Evolutionary conservation across 2,113 vertebrate genomes (phyloP).

Genomic region (Ochotona curzoniae): DNA sequence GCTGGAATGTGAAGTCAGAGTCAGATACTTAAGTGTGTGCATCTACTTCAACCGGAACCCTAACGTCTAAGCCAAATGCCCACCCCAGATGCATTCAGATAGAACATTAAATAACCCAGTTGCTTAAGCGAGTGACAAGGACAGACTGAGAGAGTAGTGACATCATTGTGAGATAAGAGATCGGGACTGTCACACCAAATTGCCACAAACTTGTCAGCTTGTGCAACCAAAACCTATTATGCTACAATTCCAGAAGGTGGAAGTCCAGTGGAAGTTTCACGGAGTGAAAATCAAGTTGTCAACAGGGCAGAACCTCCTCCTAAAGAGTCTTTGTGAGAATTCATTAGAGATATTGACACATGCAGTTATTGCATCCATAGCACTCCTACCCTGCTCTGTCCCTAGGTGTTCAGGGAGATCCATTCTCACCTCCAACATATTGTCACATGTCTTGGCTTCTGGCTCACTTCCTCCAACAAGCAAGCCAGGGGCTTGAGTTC

Average conservation of each 20-base stretch:
- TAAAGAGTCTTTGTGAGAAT: background rate
- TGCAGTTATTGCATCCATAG: background rate
- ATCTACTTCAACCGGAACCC: too few relatives aligned
- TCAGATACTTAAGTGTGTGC: too few relatives aligned
- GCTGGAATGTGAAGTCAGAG: too few relatives aligned
- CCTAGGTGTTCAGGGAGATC: background rate
- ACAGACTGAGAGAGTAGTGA: background rate
- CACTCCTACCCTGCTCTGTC: background rate
- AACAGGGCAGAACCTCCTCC: background rate
- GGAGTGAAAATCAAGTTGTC: background rate
- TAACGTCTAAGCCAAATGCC: too few relatives aligned
- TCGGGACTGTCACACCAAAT: background rate
- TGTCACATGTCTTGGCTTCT: background rate
- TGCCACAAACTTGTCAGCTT: background rate
- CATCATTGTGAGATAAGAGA: background rate
- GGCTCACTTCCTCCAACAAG: background rate
- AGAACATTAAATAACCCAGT: background rate
- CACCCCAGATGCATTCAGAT: background rate
- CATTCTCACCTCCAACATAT: background rate
- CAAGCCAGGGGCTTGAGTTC: background rate
- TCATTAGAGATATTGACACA: background rate
- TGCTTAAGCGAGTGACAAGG: background rate
- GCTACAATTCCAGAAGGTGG: background rate
- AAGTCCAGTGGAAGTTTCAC: background rate
- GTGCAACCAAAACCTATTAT: background rate